Evolutionary conservation across 2,888 invertebrate species (phyloP).

Genomic region (Apodemia hepburni): DNA sequence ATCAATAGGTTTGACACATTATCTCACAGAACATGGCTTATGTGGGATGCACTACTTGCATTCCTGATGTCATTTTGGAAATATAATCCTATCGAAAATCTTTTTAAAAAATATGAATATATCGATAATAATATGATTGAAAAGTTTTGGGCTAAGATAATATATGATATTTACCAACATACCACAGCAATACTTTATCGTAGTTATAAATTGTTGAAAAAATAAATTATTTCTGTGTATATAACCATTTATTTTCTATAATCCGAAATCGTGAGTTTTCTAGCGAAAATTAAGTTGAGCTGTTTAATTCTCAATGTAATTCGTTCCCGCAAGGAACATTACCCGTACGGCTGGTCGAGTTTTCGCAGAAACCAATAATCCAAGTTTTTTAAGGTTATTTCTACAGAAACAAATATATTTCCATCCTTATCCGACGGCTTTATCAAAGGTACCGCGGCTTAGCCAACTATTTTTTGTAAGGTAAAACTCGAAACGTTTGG

Average conservation of each 20-base stretch:
- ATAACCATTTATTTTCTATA: neutral
- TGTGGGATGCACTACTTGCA: no score
- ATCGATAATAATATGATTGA: no score
- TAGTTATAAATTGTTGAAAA: neutral
- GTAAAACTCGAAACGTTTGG: constrained; percentile 69
- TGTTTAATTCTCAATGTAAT: constrained; percentile 73
- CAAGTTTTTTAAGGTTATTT: constrained; percentile 61
- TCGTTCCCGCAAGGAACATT: constrained; percentile 67
- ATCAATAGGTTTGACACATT: no score
- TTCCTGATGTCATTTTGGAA: no score
- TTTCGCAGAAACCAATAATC: constrained; percentile 76
- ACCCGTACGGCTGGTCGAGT: constrained; percentile 60
- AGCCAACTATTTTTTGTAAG: constrained; percentile 55
- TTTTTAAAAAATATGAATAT: no score
- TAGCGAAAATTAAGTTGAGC: neutral
- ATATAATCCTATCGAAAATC: no score
- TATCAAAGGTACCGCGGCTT: constrained; percentile 76
- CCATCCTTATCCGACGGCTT: constrained; percentile 44
- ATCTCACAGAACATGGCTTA: no score
- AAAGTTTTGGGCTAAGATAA: no score
- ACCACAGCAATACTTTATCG: no score
- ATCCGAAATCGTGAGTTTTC: neutral
- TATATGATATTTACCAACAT: no score
- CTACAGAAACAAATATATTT: constrained; percentile 67
- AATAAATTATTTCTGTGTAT: neutral